Conservation (phyloP, 2,113 vertebrate species). For the Hippocampus comes region DNA sequence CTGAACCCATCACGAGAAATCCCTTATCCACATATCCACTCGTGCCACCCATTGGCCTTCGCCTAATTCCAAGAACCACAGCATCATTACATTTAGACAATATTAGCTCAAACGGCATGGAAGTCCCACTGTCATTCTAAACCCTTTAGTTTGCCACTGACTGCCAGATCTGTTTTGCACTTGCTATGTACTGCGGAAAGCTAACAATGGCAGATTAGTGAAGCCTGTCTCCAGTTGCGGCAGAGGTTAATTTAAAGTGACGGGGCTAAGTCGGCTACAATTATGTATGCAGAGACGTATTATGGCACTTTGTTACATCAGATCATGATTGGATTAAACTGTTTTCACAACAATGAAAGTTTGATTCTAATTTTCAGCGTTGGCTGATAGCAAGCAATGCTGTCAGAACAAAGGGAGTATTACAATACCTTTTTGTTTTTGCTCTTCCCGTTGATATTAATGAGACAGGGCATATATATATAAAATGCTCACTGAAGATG, state of each 20-base stretch:
- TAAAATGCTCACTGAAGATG: slow-evolving; percentile 48
- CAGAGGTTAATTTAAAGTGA: slow-evolving; percentile 99
- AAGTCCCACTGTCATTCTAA: slow-evolving; percentile 72
- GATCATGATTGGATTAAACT: slow-evolving; percentile 97
- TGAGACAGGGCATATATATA: neutral
- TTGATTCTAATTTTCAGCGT: slow-evolving; percentile 82
- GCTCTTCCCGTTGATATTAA: slow-evolving; percentile 41
- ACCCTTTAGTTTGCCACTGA: slow-evolving; percentile 72
- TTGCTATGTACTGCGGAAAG: slow-evolving; percentile 84
- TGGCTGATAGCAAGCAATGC: slow-evolving; percentile 49
- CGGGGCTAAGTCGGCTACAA: slow-evolving; percentile 96
- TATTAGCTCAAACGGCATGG: slow-evolving; percentile 75
- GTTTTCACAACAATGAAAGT: slow-evolving; percentile 91
- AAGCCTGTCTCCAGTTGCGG: slow-evolving; percentile 92
- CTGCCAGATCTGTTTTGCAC: slow-evolving; percentile 84
- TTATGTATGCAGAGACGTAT: slow-evolving; percentile 96
- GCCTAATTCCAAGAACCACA: slow-evolving; percentile 55
- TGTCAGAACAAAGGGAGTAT: slow-evolving; percentile 71
- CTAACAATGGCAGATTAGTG: slow-evolving; percentile 92
- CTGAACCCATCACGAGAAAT: slow-evolving; percentile 13
- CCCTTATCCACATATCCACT: slow-evolving; percentile 3
- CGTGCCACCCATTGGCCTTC: slow-evolving; percentile 58
- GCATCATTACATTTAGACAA: slow-evolving; percentile 72
- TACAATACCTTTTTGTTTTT: slow-evolving; percentile 61
- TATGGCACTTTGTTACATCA: slow-evolving; percentile 88